These are phyloP conservation scores for Eidolon dupreanum DNA, from an alignment of 2,797 vertebrate genomes.

Conservation along the genomic window DNA sequence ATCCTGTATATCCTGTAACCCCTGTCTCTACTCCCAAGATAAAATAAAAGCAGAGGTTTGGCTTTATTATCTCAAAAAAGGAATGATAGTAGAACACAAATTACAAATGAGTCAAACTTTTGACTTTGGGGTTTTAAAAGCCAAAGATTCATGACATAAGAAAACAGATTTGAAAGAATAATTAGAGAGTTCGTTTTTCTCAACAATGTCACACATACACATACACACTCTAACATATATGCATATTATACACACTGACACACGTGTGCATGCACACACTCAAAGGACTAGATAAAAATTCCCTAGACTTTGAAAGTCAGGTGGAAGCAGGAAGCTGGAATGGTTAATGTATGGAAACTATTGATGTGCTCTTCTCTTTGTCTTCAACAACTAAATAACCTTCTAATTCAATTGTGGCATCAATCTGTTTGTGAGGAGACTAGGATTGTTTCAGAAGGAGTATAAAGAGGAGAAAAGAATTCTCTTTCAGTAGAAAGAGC, in stretches of 20 bases:
- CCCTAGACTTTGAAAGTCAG: not conserved
- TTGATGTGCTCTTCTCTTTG: conserved; percentile 1
- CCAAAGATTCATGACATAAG: not conserved
- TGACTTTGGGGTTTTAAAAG: not conserved
- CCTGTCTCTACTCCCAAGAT: not conserved
- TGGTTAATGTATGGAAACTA: not conserved
- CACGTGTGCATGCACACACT: not conserved
- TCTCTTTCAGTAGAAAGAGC: not conserved
- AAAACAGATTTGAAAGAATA: not conserved
- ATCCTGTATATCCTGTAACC: not conserved
- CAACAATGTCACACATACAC: not conserved
- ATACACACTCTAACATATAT: not conserved
- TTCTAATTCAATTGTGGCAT: not conserved
- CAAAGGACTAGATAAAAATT: not conserved
- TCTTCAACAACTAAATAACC: not conserved
- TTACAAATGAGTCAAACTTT: not conserved
- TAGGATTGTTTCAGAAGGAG: not conserved
- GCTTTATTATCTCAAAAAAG: not conserved
- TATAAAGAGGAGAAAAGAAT: not conserved
- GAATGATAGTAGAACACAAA: not conserved
- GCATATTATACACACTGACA: not conserved
- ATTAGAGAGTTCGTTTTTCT: not conserved
- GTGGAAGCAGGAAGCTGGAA: not conserved
- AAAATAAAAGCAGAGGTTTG: not conserved
- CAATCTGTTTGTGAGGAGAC: not conserved